These are phyloP conservation scores for Zaprionus nigranus DNA, from an alignment of 1,140 invertebrate genomes.

Conservation along the genomic window DNA sequence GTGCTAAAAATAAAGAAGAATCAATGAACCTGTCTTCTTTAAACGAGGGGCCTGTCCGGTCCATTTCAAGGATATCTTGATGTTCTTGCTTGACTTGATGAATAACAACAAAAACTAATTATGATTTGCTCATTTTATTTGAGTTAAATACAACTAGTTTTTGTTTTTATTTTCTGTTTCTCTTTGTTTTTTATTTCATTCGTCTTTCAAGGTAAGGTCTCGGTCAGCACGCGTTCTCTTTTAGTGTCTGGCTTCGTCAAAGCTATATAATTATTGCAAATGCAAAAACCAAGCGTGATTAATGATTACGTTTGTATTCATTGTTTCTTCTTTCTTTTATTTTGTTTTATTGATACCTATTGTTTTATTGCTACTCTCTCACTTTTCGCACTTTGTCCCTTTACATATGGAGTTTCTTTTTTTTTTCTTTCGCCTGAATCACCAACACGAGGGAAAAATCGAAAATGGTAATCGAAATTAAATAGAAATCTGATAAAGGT, in stretches of 20 bases:
- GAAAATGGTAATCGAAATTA: neutral
- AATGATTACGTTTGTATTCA: slow-evolving; percentile 60
- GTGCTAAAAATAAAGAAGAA: slow-evolving; percentile 41
- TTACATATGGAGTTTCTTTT: neutral
- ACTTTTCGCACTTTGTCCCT: slow-evolving; percentile 8
- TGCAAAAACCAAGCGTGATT: slow-evolving; percentile 72
- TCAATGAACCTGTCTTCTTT: neutral
- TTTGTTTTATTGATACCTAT: slow-evolving; percentile 6
- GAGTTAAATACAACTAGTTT: neutral
- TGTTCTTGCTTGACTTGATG: slow-evolving; percentile 4
- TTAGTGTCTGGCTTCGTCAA: slow-evolving; percentile 47
- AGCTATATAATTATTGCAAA: slow-evolving; percentile 73
- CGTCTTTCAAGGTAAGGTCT: slow-evolving; percentile 73
- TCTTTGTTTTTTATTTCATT: slow-evolving; percentile 35
- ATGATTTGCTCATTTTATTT: slow-evolving; percentile 10
- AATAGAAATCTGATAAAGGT: slow-evolving; percentile 23
- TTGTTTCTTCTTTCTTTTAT: slow-evolving; percentile 40
- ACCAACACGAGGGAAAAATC: slow-evolving; percentile 22
- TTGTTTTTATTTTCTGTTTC: slow-evolving; percentile 10
- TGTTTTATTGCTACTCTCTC: slow-evolving; percentile 3
- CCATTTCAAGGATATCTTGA: slow-evolving; percentile 32
- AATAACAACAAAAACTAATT: slow-evolving; percentile 14
- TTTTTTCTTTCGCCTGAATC: slow-evolving; percentile 4
- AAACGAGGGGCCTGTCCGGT: neutral
- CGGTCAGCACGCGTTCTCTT: slow-evolving; percentile 64